Conservation (phyloP, 64 coral and sea anemone species). For the Stylophora pistillata region DNA sequence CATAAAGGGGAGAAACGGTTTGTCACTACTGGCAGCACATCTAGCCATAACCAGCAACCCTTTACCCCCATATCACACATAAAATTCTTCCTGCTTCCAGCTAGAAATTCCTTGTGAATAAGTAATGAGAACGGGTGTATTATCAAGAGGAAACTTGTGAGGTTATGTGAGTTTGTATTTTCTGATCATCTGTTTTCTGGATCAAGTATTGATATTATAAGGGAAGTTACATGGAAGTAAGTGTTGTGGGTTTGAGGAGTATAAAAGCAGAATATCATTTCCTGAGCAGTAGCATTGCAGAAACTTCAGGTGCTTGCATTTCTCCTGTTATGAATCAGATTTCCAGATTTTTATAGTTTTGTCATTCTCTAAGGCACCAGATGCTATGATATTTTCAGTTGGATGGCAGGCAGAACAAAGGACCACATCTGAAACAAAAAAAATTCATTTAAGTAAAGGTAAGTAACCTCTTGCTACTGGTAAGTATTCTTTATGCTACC, state of each 20-base stretch:
- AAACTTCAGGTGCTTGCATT: not conserved
- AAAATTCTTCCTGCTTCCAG: no score
- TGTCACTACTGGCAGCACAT: no score
- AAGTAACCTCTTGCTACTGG: not conserved
- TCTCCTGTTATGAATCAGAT: slow-evolving; percentile 76
- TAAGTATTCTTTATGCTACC: not conserved
- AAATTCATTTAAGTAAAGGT: not conserved
- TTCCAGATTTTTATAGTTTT: slow-evolving; percentile 99
- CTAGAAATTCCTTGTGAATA: no score
- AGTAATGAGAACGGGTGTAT: no score
- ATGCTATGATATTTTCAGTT: slow-evolving; percentile 97
- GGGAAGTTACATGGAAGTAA: no score
- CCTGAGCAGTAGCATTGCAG: not conserved
- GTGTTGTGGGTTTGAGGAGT: not conserved
- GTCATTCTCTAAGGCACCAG: slow-evolving; percentile 92
- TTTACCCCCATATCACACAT: no score
- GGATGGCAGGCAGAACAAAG: slow-evolving; percentile 99
- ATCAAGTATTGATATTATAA: no score
- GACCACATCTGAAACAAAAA: slow-evolving; percentile 82
- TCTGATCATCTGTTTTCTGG: no score
- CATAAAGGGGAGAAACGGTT: no score
- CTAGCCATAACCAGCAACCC: no score
- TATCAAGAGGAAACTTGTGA: no score
- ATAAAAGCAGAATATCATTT: not conserved
- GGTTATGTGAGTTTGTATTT: no score